phyloP scores from a whole-genome alignment of 1,140 invertebrate genomes.

The Aphis craccivora region DNA sequence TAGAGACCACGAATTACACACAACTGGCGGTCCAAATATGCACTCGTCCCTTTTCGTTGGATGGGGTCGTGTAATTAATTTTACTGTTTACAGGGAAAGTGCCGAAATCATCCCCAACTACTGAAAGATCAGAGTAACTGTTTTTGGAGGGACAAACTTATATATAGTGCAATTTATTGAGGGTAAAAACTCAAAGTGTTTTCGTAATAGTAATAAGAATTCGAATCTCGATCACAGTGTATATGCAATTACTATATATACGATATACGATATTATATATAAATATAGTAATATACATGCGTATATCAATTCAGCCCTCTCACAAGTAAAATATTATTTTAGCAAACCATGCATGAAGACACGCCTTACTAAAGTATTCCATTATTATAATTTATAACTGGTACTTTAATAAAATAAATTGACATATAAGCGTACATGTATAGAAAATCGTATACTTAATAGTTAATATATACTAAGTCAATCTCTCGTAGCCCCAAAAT shows the following conservation, averaged over 20 bases:
- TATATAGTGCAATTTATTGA: background rate
- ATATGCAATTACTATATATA: too few relatives aligned
- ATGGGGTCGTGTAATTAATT: background rate
- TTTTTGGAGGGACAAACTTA: background rate
- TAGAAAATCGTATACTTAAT: background rate
- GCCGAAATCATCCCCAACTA: background rate
- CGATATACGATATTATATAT: too few relatives aligned
- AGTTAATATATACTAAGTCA: background rate
- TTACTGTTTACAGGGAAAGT: background rate
- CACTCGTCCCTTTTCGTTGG: background rate
- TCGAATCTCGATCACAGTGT: too few relatives aligned
- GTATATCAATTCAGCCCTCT: background rate
- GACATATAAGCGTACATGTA: background rate
- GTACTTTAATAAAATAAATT: background rate
- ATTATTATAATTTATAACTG: conserved; percentile 8
- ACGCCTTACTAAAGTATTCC: background rate
- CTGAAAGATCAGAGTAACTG: background rate
- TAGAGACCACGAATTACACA: background rate
- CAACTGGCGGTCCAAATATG: background rate
- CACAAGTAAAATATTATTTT: background rate
- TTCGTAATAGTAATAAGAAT: background rate
- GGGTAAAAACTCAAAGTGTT: conserved; percentile 4
- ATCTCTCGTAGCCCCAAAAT: background rate
- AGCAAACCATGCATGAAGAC: background rate
- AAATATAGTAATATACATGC: too few relatives aligned